These are phyloP conservation scores for Euura saliciscinereae DNA, from an alignment of 1,140 invertebrate genomes.

Conservation along the genomic window DNA sequence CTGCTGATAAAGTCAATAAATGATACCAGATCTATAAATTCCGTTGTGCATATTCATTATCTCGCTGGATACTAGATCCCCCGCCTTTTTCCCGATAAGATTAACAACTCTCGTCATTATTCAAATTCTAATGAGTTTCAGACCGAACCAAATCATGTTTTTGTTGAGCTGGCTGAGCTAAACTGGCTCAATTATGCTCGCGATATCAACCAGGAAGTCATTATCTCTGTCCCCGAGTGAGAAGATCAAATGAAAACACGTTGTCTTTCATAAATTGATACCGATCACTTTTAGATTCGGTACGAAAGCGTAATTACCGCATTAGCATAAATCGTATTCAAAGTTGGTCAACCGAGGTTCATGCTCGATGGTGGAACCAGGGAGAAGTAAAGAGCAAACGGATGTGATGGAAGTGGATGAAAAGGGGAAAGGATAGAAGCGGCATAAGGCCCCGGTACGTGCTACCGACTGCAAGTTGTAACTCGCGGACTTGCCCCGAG, in stretches of 20 bases:
- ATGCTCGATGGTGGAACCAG: neutral
- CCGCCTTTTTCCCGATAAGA: too few relatives aligned
- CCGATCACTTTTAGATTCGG: neutral
- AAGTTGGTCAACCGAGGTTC: neutral
- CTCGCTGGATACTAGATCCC: too few relatives aligned
- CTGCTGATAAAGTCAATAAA: too few relatives aligned
- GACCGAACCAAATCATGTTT: too few relatives aligned
- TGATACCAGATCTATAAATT: too few relatives aligned
- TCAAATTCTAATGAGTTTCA: too few relatives aligned
- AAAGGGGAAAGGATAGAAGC: neutral
- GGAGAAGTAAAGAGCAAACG: neutral
- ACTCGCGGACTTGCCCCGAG: neutral
- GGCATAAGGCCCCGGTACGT: neutral
- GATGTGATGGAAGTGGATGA: too few relatives aligned
- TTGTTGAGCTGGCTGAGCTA: too few relatives aligned
- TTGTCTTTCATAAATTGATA: slow-evolving; percentile 1
- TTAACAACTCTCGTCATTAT: too few relatives aligned
- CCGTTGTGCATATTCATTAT: too few relatives aligned
- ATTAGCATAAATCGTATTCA: slow-evolving; percentile 1
- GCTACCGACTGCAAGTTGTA: slow-evolving; percentile 6
- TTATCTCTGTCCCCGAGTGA: neutral
- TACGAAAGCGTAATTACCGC: neutral
- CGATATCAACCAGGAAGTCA: too few relatives aligned
- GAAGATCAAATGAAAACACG: neutral
- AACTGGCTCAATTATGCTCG: too few relatives aligned